A percentile compares a stretch with the other conserved stretches of the same genome.
Conservation (phyloP, 2,797 vertebrate genomes). For the Crax fasciolata region DNA sequence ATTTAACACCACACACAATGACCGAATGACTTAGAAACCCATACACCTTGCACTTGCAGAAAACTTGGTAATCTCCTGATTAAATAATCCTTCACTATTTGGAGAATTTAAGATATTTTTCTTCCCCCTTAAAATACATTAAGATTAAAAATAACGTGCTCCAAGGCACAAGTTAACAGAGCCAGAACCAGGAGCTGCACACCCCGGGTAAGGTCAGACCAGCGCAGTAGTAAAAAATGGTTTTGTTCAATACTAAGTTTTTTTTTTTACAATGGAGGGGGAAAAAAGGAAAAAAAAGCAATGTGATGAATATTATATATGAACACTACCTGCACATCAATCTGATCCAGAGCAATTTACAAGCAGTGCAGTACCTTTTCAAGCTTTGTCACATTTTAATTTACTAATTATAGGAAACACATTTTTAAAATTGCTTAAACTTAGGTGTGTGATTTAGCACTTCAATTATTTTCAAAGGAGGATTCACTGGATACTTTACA, state of each 20-base stretch:
- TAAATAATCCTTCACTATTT: background rate
- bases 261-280: background rate
- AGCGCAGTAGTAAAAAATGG: background rate
- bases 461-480: background rate
- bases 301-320: background rate
- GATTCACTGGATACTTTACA: background rate
- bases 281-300: background rate
- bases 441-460: background rate
- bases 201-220: background rate
- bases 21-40: background rate
- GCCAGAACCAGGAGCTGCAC: background rate
- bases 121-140: background rate
- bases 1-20: slow-evolving; percentile 44
- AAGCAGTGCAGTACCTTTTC: background rate
- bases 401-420: background rate
- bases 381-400: background rate
- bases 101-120: background rate
- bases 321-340: background rate
- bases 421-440: background rate
- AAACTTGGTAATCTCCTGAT: background rate
- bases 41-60: background rate
- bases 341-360: background rate
- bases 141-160: background rate
- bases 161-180: background rate
- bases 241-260: background rate